Base-by-base conservation (phyloP, 2,888 invertebrate genomes). In the Melieria crassipennis region DNA sequence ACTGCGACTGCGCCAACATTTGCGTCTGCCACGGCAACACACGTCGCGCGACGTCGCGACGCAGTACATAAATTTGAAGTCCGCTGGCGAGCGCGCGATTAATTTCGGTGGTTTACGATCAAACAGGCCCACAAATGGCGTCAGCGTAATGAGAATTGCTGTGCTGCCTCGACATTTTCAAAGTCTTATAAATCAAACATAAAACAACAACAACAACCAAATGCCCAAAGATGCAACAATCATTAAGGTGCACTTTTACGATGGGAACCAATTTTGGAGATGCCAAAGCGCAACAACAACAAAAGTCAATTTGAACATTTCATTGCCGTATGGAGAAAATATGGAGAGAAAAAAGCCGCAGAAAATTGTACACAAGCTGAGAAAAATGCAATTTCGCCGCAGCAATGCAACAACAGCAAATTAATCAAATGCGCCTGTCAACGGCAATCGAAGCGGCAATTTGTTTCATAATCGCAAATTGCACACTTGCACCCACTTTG, bases 391-490 rank as follows among this genome's bases (percentile, higher is more conserved):
- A 30, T 30, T 30, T 30, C 30, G 6, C 10, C 57, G 13, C 7
- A n/a, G 52, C 42, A 46, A 16, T 50, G 13, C 61, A 52, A 10
- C 48, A 67, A 60, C 13, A 60, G 60, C 16, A 52, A 62, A 69
- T 69, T 69, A 69, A 69, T 69, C 69, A 69, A 62, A 62, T 47
- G 62, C 62, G 62, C 56, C 69, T 69, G 69, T 69, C 69, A 69
- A 47, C 62, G 62, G 56, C 62, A 62, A 69, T 69, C 56, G 69
- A 63, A 63, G 56, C 43, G 46, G 69, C 57, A 62, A 69, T 69
- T 69, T 69, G 69, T 69, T 69, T 69, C 69, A 69, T 69, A 69
- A 69, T 69, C 60, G 67, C 60, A 67, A 67, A 67, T 61, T 61
- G 61, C 60, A 67, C 67, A 52, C 67, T 67, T 61, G 67, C 67